Conservation (phyloP, 2,797 vertebrate genomes). For the Pseudochirops corinnae region DNA sequence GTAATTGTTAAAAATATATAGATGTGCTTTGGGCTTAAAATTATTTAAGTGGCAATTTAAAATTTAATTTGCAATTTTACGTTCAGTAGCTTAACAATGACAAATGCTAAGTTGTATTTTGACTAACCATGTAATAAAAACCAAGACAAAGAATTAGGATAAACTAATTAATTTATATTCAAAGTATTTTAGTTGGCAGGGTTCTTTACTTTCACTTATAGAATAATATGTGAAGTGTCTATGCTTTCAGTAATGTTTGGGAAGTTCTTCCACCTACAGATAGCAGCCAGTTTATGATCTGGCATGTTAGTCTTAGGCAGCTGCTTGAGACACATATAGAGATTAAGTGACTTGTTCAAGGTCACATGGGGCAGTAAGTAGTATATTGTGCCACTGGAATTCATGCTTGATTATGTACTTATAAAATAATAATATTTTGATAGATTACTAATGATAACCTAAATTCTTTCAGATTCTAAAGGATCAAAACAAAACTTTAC, state of each 20-base stretch:
- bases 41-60: constrained; percentile 10
- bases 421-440: constrained; percentile 54
- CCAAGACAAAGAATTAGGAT: background rate
- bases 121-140: background rate
- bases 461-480: constrained; percentile 90
- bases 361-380: constrained; percentile 8
- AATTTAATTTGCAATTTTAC: constrained; percentile 26
- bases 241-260: constrained; percentile 29
- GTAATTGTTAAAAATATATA: background rate
- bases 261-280: background rate
- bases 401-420: constrained; percentile 49
- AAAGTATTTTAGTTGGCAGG: background rate
- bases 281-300: background rate
- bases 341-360: background rate
- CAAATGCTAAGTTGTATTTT: background rate
- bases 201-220: background rate
- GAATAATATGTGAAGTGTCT: constrained; percentile 13
- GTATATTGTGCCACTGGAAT: background rate
- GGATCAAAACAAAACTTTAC: constrained; percentile 92
- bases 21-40: background rate
- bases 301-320: background rate
- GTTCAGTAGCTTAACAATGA: background rate
- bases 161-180: background rate
- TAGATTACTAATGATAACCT: constrained; percentile 6
- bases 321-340: background rate